Base-by-base conservation (phyloP, 2,797 vertebrate genomes). In the Lagorchestes hirsutus region DNA sequence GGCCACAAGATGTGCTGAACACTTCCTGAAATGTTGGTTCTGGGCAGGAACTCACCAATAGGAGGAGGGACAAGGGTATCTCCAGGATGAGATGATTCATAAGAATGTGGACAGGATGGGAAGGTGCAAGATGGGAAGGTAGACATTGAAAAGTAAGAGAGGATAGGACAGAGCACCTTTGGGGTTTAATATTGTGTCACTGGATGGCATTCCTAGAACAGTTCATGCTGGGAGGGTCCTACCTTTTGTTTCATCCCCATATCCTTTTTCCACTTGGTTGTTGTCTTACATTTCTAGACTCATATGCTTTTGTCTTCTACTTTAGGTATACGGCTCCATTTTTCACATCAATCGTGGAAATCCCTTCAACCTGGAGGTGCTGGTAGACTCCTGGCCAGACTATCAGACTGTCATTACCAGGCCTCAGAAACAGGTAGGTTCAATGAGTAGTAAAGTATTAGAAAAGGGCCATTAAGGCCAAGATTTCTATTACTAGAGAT, bases 341-440 rank as follows among this genome's bases (percentile, higher is more conserved):
- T 96, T 95, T 91, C 82, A 96, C 67, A 93, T 97, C 11, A 93
- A 90, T 59, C 93, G 90, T 34, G 93, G 96, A 93, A 98, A 97
- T n/a, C 94, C 95, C 4, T 97, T 97, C 92, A 92, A 96, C 50
- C 82, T 96, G 91, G 97, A 97, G 87, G 93, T 97, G 55, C 50
- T 97, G 31, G 97, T 97, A 58, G 97, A 97, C 54, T 94, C 94
- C 54, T 97, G 97, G 97, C 95, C 97, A 93, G 62, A 92, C 91
- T 97, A 96, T 40, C 97, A 91, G 87, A 93, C 14, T 31, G 96
- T 97, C 29, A 40, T 98, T 55, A 94, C 57, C 10, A 40, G 95
- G 40, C 97, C 96, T 91, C 59, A 92, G 93, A 91, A 93, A 93
- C 58, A 93, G 92, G 82, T 96, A 31, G 90, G 91, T 56, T 4